Percentiles rank a stretch among this genome's conserved stretches.
Evolutionary conservation across 1,140 invertebrate species (phyloP).

Genomic region (Pollicipes pollicipes): DNA sequence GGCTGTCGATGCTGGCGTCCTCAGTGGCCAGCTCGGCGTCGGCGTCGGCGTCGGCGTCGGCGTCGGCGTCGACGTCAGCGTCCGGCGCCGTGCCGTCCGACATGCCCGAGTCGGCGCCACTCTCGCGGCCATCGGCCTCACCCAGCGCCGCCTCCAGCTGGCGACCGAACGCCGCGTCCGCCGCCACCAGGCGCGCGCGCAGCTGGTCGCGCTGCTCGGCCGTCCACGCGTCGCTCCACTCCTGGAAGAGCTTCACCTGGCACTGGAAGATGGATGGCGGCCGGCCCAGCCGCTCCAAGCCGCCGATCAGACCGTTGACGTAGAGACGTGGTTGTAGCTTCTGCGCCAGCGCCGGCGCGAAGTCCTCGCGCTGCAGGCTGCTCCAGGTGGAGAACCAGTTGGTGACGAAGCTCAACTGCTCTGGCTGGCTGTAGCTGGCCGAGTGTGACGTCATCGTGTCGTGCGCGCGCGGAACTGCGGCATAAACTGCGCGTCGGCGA

Average conservation of each 20-base stretch:
- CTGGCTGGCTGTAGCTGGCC: slow-evolving; percentile 10
- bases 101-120: no score
- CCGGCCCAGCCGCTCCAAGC: slow-evolving; percentile 13
- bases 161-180: slow-evolving; percentile 15
- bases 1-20: neutral
- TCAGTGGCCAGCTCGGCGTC: neutral
- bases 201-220: slow-evolving; percentile 13
- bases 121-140: neutral
- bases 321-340: slow-evolving; percentile 15
- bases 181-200: slow-evolving; percentile 10
- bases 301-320: slow-evolving; percentile 17
- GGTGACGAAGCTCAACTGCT: slow-evolving; percentile 16
- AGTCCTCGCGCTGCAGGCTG: slow-evolving; percentile 18
- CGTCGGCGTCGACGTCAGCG: neutral
- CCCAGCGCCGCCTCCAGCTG: neutral
- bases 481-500: slow-evolving; percentile 15
- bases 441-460: slow-evolving; percentile 16
- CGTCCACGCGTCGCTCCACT: slow-evolving; percentile 17
- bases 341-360: slow-evolving; percentile 17
- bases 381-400: slow-evolving; percentile 18
- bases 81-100: no score
- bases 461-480: slow-evolving; percentile 13
- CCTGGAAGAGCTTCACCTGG: slow-evolving; percentile 19
- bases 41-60: neutral
- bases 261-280: slow-evolving; percentile 18